Evolutionary conservation across 2,113 vertebrate species (phyloP).

Genomic region (Nematolebias whitei): DNA sequence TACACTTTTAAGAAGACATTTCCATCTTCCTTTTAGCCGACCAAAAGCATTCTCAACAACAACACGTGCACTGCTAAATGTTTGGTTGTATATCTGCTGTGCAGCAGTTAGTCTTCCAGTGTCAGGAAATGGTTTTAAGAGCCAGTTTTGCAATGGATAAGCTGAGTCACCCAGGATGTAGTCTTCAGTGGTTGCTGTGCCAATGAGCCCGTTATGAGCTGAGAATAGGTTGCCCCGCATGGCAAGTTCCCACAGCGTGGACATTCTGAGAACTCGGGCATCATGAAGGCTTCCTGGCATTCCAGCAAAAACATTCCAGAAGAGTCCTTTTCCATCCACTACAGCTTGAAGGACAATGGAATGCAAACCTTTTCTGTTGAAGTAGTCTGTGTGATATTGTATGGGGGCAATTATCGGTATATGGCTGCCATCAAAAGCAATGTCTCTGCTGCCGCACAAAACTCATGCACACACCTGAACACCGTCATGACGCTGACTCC

Average conservation of each 20-base stretch:
- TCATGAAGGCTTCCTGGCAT: neutral
- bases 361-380: neutral
- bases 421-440: neutral
- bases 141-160: neutral
- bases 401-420: neutral
- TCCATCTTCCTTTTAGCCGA: no score
- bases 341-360: neutral
- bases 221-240: neutral
- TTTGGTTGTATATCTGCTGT: neutral
- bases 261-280: neutral
- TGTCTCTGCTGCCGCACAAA: no score
- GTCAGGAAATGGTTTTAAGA: neutral
- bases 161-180: neutral
- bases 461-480: no score
- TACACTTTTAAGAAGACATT: no score
- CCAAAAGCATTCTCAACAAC: neutral
- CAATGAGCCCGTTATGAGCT: neutral
- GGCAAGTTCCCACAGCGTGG: conserved; percentile 4
- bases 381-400: neutral
- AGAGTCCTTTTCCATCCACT: conserved; percentile 8
- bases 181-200: neutral
- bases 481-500: no score
- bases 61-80: neutral
- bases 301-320: neutral
- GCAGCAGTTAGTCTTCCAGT: neutral